phyloP scores from a whole-genome alignment of 2,888 invertebrate genomes.

The Phrixothrix hirtus region DNA sequence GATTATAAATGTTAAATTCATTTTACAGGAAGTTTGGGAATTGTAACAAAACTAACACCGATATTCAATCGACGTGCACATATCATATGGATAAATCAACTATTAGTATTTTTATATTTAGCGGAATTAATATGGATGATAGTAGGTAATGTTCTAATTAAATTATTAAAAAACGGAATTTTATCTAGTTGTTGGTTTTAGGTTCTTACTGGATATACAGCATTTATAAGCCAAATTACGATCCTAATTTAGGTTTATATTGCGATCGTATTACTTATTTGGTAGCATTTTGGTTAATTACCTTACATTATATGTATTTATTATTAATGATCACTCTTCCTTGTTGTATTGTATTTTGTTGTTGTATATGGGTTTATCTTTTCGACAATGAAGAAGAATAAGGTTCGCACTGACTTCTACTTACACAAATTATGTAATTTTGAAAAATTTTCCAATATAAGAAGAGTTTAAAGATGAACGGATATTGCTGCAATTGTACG shows the following conservation, averaged over 20 bases:
- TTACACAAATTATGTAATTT: too few species aligned
- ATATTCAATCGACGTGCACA: conserved; percentile 16
- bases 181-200: conserved; percentile 28
- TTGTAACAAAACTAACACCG: conserved; percentile 24
- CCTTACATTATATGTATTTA: conserved; percentile 34
- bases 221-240: conserved; percentile 42
- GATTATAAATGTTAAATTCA: too few species aligned
- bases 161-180: neutral
- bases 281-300: conserved; percentile 45
- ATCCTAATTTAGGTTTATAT: conserved; percentile 27
- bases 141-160: neutral
- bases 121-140: conserved; percentile 18
- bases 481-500: too few species aligned
- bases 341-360: conserved; percentile 37
- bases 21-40: conserved; percentile 18
- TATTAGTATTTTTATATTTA: conserved; percentile 3
- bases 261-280: conserved; percentile 47
- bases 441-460: too few species aligned
- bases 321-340: conserved; percentile 36
- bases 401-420: too few species aligned
- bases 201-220: conserved; percentile 47
- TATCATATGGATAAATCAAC: neutral
- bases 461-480: too few species aligned
- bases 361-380: too few species aligned
- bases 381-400: too few species aligned